Conservation (phyloP, 2,888 invertebrate species). For the Sphaerophoria rueppellii region DNA sequence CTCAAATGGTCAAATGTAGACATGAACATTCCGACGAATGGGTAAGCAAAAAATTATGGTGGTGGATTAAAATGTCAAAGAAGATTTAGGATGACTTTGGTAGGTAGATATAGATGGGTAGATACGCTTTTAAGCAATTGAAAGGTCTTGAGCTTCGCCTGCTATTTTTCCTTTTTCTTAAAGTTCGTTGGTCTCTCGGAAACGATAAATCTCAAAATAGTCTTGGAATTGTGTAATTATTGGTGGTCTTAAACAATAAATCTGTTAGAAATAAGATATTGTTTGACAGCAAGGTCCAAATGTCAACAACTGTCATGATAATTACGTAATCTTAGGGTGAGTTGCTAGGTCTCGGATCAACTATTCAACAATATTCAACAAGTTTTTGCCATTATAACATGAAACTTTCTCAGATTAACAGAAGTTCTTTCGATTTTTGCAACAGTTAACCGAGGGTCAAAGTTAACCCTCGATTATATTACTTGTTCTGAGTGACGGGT, state of each 20-base stretch:
- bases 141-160: not conserved
- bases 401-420: too few species aligned
- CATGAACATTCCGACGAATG: too few species aligned
- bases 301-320: too few species aligned
- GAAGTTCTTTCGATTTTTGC: too few species aligned
- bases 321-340: not conserved
- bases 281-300: not conserved
- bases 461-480: too few species aligned
- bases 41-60: constrained; percentile 15
- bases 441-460: too few species aligned
- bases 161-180: not conserved
- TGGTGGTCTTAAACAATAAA: not conserved
- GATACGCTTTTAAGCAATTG: too few species aligned
- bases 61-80: constrained; percentile 51
- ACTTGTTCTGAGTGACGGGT: too few species aligned
- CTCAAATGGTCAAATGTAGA: constrained; percentile 49
- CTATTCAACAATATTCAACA: too few species aligned
- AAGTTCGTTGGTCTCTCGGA: constrained; percentile 2
- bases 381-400: too few species aligned
- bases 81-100: constrained; percentile 25
- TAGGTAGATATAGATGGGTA: not conserved
- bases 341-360: too few species aligned
- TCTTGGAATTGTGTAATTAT: not conserved
- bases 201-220: not conserved
- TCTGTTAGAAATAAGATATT: not conserved